Percentiles rank a stretch among this genome's conserved stretches.
Evolutionary conservation across 2,797 vertebrate species (phyloP).

Genomic region (Oreonectes daqikongensis): DNA sequence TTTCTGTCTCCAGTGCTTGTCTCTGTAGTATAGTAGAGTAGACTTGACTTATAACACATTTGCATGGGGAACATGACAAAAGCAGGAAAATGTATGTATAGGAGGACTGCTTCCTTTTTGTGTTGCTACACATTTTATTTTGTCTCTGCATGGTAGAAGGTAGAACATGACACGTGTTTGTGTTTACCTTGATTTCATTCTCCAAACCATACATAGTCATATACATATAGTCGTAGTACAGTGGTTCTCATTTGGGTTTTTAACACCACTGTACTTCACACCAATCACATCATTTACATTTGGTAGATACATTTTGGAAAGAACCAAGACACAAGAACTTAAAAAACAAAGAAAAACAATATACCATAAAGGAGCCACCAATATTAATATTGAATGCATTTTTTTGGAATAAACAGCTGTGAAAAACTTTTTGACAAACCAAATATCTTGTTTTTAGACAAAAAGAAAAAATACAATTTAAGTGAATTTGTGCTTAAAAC

Average conservation of each 20-base stretch:
- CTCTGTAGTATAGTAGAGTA: constrained; percentile 39
- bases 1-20: constrained; percentile 55
- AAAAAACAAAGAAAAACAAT: background rate
- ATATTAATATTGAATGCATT: too few species aligned
- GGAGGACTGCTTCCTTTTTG: constrained; percentile 9
- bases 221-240: background rate
- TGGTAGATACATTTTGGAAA: background rate
- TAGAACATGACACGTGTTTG: constrained; percentile 2
- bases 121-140: constrained; percentile 47
- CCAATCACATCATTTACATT: background rate
- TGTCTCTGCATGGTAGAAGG: constrained; percentile 55
- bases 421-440: too few species aligned
- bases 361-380: too few species aligned
- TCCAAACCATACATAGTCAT: constrained; percentile 40
- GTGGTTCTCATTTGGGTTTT: background rate
- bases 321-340: too few species aligned
- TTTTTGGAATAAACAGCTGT: too few species aligned
- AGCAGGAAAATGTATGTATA: background rate
- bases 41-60: constrained; percentile 26
- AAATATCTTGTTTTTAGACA: too few species aligned
- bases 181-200: constrained; percentile 56
- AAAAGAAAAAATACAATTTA: too few species aligned
- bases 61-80: constrained; percentile 40
- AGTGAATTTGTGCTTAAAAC: too few species aligned
- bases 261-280: background rate